These are phyloP conservation scores for Strix occidentalis DNA, from an alignment of 2,797 vertebrate species.

Conservation along the genomic window DNA sequence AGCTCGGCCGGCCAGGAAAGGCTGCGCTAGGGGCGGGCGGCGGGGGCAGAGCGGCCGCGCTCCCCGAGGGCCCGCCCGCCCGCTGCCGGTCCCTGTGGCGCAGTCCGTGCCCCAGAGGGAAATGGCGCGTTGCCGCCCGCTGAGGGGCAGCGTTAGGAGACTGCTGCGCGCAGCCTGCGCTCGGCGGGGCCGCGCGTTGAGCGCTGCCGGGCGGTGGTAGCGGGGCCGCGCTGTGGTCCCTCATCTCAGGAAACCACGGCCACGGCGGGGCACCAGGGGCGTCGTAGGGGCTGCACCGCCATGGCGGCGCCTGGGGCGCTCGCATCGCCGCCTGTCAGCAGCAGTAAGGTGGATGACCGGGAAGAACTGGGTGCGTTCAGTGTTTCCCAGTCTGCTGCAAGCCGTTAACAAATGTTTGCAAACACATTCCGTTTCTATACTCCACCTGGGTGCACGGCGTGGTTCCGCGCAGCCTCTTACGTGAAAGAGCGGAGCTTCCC, in stretches of 20 bases:
- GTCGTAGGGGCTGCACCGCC: fast-evolving
- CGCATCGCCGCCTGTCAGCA: fast-evolving
- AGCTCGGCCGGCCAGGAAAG: too few species aligned
- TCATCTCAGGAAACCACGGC: fast-evolving
- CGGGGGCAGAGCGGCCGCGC: background rate
- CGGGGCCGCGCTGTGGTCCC: fast-evolving
- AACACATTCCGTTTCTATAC: fast-evolving
- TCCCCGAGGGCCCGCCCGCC: background rate
- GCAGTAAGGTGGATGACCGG: fast-evolving
- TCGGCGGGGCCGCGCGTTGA: background rate
- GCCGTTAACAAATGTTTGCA: too few species aligned
- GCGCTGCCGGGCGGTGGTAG: background rate
- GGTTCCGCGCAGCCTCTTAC: fast-evolving
- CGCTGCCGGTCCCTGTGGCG: background rate
- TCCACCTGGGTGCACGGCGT: fast-evolving
- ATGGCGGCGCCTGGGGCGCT: fast-evolving
- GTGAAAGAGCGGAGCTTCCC: background rate
- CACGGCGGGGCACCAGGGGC: background rate
- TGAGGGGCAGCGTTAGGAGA: fast-evolving
- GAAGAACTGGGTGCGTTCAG: fast-evolving
- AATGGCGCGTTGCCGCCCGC: fast-evolving
- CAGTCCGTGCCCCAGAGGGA: fast-evolving
- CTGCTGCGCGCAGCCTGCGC: fast-evolving
- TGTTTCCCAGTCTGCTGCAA: fast-evolving
- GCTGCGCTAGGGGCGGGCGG: too few species aligned